Conservation (phyloP, 1,140 invertebrate genomes). For the Daktulosphaira vitifoliae region DNA sequence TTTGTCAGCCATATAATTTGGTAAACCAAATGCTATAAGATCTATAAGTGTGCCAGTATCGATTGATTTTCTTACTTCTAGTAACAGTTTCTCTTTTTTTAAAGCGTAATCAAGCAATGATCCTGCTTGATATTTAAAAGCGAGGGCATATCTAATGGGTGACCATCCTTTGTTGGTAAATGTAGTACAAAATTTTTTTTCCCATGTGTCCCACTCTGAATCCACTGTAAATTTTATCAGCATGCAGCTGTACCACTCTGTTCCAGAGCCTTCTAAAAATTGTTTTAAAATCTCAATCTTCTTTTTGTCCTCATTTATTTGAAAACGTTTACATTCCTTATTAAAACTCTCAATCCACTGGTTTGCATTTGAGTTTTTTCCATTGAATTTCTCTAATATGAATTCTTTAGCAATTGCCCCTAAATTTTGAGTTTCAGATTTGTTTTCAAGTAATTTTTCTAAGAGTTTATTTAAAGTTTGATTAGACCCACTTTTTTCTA, state of each 20-base stretch:
- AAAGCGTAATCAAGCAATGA: background rate
- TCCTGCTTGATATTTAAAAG: background rate
- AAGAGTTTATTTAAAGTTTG: slow-evolving; percentile 33
- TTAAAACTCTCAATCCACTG: slow-evolving; percentile 40
- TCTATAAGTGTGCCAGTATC: background rate
- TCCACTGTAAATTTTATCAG: background rate
- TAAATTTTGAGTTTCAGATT: background rate
- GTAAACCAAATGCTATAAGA: background rate
- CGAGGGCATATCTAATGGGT: background rate
- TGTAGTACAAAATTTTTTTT: background rate
- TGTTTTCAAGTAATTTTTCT: slow-evolving; percentile 20
- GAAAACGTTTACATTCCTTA: slow-evolving; percentile 39
- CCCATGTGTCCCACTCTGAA: background rate
- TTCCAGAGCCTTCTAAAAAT: slow-evolving; percentile 40
- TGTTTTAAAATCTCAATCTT: slow-evolving; percentile 3
- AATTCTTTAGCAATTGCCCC: slow-evolving; percentile 34
- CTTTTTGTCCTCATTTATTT: slow-evolving; percentile 35
- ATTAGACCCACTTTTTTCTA: background rate
- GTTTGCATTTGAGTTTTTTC: slow-evolving; percentile 38
- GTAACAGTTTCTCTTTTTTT: background rate
- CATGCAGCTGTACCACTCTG: slow-evolving; percentile 39
- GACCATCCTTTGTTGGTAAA: background rate
- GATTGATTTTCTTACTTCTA: background rate
- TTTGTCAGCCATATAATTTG: background rate
- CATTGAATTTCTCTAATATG: slow-evolving; percentile 39